Base-by-base conservation (phyloP, 2,113 vertebrate genomes). In the Podarcis cretensis region DNA sequence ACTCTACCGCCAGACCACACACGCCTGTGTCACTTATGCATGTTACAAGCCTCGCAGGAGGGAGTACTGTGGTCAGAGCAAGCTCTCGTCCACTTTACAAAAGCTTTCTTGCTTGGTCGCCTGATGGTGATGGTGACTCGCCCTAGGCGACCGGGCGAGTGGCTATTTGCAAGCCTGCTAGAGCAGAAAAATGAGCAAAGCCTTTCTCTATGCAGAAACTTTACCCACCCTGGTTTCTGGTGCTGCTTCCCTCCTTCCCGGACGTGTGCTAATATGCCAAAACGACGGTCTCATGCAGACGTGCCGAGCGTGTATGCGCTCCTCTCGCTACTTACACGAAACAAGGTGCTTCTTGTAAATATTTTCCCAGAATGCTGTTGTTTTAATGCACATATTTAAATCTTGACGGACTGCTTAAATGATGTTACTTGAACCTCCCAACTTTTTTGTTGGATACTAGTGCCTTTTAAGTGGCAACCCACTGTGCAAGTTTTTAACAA, bases 401-500 rank as follows among this genome's bases (percentile, higher is more conserved):
- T 94, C 89, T 95, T 93, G 90, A 93, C 87, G 91, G 71, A 71
- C 23, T 69, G 87, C 81, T 78, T 97, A 94, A 96, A 94, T 95
- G 93, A 94, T 95, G 94, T 95, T 93, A 92, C 86, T 93, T 91
- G 92, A 66, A 89, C 94, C 75, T 95, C 93, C 59, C 90, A 93
- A 90, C 88, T 95, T 89, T 66, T 68, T 59, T 73, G 92, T 87
- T 94, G 94, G 94, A 96, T 94, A 87, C 95, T 95, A 96, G 96
- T 97, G 96, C 96, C 96, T 97, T 96, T 96, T 94, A 83, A 63
- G 78, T 92, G 93, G 94, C 95, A 94, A 93, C 40, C 91, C 74
- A 3, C 94, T 89, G 89, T 80, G 86, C 63, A 93, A 43, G 35
- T 94, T 95, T 93, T 95, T 43, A 85, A 83, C n/a, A 87, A 92